These are phyloP conservation scores for Microcebus lehilahytsara DNA, from an alignment of 2,113 vertebrate species.

Conservation along the genomic window DNA sequence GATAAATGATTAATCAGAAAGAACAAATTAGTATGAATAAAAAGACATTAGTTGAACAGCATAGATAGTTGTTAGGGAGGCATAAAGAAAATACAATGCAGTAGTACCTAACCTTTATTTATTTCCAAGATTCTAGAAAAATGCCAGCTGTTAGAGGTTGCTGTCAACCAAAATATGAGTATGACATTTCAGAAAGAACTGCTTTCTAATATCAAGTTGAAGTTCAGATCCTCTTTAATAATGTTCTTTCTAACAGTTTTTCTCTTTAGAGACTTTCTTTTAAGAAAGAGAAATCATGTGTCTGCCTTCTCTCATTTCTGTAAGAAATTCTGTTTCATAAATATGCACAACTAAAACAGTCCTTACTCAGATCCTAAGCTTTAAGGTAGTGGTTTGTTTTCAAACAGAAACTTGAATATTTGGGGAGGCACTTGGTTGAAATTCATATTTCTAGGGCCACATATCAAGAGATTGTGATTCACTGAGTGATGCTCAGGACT, in stretches of 20 bases:
- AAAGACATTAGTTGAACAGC: background rate
- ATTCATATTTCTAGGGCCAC: background rate
- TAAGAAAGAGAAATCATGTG: background rate
- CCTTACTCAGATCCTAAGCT: background rate
- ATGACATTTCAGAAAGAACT: slow-evolving; percentile 47
- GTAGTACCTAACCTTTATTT: background rate
- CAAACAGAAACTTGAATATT: background rate
- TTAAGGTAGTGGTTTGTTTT: background rate
- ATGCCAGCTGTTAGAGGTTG: background rate
- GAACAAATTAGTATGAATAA: background rate
- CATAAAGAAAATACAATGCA: background rate
- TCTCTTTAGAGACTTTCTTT: slow-evolving; percentile 24
- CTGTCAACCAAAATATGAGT: background rate
- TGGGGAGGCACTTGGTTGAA: background rate
- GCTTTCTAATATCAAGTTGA: slow-evolving; percentile 52
- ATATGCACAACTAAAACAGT: background rate
- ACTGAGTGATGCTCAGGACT: background rate
- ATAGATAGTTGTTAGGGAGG: background rate
- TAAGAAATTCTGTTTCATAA: background rate
- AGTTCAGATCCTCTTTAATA: slow-evolving; percentile 29
- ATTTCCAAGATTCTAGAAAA: slow-evolving; percentile 22
- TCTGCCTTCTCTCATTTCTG: slow-evolving; percentile 29
- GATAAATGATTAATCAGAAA: slow-evolving; percentile 52
- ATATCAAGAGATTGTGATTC: background rate
- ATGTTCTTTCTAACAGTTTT: slow-evolving; percentile 10